Base-by-base conservation (phyloP, 2,888 invertebrate species). In the Allophyes oxyacanthae region DNA sequence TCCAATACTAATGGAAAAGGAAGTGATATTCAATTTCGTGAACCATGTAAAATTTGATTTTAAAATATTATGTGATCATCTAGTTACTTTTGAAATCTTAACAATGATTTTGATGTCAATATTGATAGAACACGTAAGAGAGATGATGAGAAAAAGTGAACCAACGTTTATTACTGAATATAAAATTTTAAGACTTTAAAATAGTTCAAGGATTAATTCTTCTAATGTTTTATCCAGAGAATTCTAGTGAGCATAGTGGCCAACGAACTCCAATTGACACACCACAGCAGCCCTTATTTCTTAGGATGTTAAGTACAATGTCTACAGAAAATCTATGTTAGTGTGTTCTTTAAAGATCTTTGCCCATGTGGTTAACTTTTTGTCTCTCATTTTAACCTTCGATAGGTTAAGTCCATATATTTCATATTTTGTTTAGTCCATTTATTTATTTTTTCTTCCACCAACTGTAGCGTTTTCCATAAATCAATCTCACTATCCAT, bases 281-380 rank as follows among this genome's bases (percentile, higher is more conserved):
- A 83, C 54, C 86, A 20, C 20, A 3, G 9, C 53, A 88, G 45
- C 86, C 85, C 55, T 72, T 91, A 50, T 91, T 88, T 62, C 79
- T 76, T 82, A 89, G 90, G 80, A 89, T 92, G 92, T 78, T 92
- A 82, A 92, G 92, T 88, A 91, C 91, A 67, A 91, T 90, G 72
- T 92, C 92, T 6, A 78, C 82, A 75, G 92, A 92, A 66, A 89
- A 91, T 14, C 60, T 81, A 77, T 71, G 90, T 90, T 88, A 89
- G 89, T 89, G 72, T 45, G 6, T 28, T 28, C 41, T 41, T 9
- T 25, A 13, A 13, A 37, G 6, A 13, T 40, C 7, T 25, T 10
- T 38, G 11, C 0, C n/a, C 6, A 48, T 15, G 63, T 72, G 51
- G 34, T 34, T 72, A 75, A 75, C 55, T 11, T 33, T 36, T 48